Base-by-base conservation (phyloP, 2,797 vertebrate species). In the Aulostomus chinensis region DNA sequence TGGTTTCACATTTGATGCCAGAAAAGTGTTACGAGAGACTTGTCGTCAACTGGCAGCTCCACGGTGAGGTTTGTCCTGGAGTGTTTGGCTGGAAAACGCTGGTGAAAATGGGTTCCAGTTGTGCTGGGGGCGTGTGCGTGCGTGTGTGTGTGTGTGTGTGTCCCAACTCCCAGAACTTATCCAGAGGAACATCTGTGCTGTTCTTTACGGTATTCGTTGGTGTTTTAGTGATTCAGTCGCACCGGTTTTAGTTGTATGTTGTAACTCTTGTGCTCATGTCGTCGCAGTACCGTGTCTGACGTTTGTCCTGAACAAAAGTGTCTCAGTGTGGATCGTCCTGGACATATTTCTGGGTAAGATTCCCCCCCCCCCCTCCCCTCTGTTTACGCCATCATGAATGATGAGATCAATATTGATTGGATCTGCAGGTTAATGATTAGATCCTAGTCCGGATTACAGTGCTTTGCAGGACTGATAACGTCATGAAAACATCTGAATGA, bases 1-100 rank as follows among this genome's bases (percentile, higher is more conserved):
- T 94, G 12, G 80, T 94, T 1, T 88, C 88, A 1, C 65, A 79
- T 55, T 61, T 94, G 5, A 91, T 95, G 81, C 92, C 94, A 11
- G 89, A 93, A 31, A 87, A 76, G 80, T 95, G 95, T 76, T 95
- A 88, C 14, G 78, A 92, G 4, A 73, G 85, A 12, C 68, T 95
- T 58, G 77, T 95, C 10, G 25, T 90, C 41, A 56, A 85, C 12
- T 73, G 91, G 29, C 83, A 91, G 40, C 47, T 92, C 16, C 83
- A 94, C 72, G 91, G 94, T 96, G 80, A 92, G 89, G 10, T 12
- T 17, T 1, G 2, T 4, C 3, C 7, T 4, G 6, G 20, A 21
- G 20, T 3, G 20, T 6, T 21, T 6, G 20, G 20, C 20, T 21
- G 20, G 6, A 6, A 6, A 25, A 25, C 2, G 24, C 9, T 5